phyloP scores from a whole-genome alignment of 2,797 vertebrate genomes.

The Spatula clypeata region DNA sequence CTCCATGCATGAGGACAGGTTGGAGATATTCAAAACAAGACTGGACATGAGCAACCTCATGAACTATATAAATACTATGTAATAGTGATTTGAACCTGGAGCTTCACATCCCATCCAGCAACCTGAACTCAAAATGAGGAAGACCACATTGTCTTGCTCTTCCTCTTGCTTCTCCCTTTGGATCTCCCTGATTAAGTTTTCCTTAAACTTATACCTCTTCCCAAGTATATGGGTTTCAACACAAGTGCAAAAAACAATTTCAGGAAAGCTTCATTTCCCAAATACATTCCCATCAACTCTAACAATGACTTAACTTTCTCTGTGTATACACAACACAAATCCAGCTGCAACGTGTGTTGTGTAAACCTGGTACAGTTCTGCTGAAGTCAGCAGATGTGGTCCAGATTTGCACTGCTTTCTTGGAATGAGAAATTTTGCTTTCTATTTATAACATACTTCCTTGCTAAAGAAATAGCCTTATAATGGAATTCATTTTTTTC shows the following conservation, averaged over 20 bases:
- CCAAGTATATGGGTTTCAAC: not conserved
- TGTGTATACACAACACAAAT: not conserved
- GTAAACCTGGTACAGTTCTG: constrained; percentile 41
- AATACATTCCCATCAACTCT: not conserved
- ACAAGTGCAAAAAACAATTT: not conserved
- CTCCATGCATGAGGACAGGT: not conserved
- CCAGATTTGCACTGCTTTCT: constrained; percentile 27
- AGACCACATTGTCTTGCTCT: not conserved
- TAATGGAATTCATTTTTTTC: constrained; percentile 26
- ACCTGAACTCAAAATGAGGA: not conserved
- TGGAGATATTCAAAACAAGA: not conserved
- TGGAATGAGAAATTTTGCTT: constrained; percentile 37
- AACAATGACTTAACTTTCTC: not conserved
- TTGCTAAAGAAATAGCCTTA: constrained; percentile 21
- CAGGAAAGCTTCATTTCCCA: not conserved
- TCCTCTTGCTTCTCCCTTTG: not conserved
- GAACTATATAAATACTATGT: not conserved
- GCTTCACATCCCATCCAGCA: not conserved
- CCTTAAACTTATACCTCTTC: not conserved
- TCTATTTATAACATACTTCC: constrained; percentile 48
- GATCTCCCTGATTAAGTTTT: not conserved
- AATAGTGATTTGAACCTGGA: not conserved
- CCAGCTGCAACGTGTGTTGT: constrained; percentile 38
- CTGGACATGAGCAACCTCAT: not conserved
- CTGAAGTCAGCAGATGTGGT: constrained; percentile 67